Base-by-base conservation (phyloP, 1,140 invertebrate species). In the Drosophila jambulina region DNA sequence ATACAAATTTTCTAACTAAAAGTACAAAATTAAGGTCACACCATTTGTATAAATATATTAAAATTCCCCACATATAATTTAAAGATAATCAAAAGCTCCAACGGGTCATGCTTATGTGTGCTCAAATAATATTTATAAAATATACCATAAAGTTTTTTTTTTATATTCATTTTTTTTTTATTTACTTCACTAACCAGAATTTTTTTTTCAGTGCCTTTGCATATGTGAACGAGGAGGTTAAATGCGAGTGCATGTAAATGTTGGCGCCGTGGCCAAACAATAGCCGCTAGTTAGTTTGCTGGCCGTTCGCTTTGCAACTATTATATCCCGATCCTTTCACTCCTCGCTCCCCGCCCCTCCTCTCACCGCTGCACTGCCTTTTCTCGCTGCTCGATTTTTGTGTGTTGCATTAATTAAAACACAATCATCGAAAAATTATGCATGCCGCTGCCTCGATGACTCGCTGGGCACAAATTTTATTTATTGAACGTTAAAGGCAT, bases 401-500 rank as follows among this genome's bases (percentile, higher is more conserved):
- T 49, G 51, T 78, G 80, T 51, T 68, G 84, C 78, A 88, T 88
- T 88, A 84, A 88, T 88, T 88, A 90, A 88, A 81, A 83, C 65
- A 83, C 84, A 87, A 87, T 87, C 80, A 87, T 68, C 53, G 77
- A 36, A 75, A 87, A 88, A 87, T 88, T 83, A 88, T 80, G 81
- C 80, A 82, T 69, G 45, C 79, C 65, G 49, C 60, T 68, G 78
- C 70, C 48, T 58, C 74, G 64, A 15, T 53, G 49, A 21, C 49
- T 60, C 69, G 61, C 61, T 75, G 59, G 45, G 29, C 62, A 71
- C 63, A 80, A 38, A 45, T 71, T 78, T 80, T 75, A 85, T 88
- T 83, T 83, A 88, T 86, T 80, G 80, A 86, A 75, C 64, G 53
- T 65, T 84, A 63, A 77, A 78, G 75, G 65, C 46, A 78, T 51